Evolutionary conservation across 2,113 vertebrate species (phyloP).

Genomic region (Cavia porcellus): DNA sequence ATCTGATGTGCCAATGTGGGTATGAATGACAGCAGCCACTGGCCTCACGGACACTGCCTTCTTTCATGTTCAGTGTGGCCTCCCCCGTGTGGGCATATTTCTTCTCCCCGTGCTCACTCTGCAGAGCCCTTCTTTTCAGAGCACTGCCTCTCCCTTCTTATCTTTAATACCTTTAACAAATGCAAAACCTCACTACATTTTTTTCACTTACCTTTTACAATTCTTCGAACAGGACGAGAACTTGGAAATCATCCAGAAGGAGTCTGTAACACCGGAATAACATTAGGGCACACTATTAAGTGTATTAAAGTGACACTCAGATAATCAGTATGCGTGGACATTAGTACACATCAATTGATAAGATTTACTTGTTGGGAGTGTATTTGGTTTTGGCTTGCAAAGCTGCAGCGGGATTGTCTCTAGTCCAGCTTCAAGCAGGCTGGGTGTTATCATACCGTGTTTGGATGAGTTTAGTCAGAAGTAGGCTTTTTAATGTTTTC

Average conservation of each 20-base stretch:
- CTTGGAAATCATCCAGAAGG: not conserved
- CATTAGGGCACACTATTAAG: not conserved
- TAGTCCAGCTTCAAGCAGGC: not conserved
- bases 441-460: not conserved
- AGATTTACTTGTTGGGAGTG: not conserved
- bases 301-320: not conserved
- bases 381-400: conserved; percentile 49
- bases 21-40: not conserved
- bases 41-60: not conserved
- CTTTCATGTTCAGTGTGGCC: not conserved
- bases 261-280: not conserved
- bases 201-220: not conserved
- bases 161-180: not conserved
- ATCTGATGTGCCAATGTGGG: not conserved
- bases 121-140: not conserved
- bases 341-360: not conserved
- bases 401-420: not conserved
- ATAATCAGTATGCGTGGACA: not conserved
- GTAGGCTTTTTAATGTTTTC: conserved; percentile 24
- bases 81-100: not conserved
- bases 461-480: conserved; percentile 29
- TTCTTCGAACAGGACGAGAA: not conserved
- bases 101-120: not conserved
- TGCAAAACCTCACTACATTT: not conserved
- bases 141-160: not conserved